phyloP scores from a whole-genome alignment of 2,888 invertebrate genomes.

The Biston betularia region DNA sequence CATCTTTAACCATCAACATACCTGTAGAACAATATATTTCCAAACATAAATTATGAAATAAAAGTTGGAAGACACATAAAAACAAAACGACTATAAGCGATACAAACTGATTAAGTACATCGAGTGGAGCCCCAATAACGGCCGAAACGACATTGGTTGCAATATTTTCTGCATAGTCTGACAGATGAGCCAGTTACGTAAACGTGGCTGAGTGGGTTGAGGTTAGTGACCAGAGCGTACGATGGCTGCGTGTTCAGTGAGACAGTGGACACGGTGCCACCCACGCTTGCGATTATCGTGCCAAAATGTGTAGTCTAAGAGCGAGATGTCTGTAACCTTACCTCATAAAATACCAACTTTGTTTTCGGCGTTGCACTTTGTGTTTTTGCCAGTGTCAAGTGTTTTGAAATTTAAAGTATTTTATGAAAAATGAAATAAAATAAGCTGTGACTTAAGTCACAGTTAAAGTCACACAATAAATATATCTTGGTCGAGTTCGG shows the following conservation, averaged over 20 bases:
- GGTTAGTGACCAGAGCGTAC: slow-evolving; percentile 63
- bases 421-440: too few relatives aligned
- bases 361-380: too few relatives aligned
- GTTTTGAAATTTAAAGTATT: too few relatives aligned
- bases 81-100: slow-evolving; percentile 9
- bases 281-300: slow-evolving; percentile 42
- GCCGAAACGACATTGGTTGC: slow-evolving; percentile 32
- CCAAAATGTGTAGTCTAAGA: not conserved
- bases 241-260: slow-evolving; percentile 44
- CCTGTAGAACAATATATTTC: slow-evolving; percentile 2
- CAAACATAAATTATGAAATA: slow-evolving; percentile 18
- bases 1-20: not conserved
- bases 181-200: slow-evolving; percentile 65
- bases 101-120: slow-evolving; percentile 10
- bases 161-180: slow-evolving; percentile 49
- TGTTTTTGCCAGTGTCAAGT: too few relatives aligned
- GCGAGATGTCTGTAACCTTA: too few relatives aligned
- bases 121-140: slow-evolving; percentile 7
- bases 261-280: slow-evolving; percentile 16
- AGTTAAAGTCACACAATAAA: too few relatives aligned
- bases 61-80: slow-evolving; percentile 2
- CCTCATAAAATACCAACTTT: too few relatives aligned
- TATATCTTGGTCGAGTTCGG: too few relatives aligned
- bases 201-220: slow-evolving; percentile 50
- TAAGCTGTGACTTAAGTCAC: too few relatives aligned